Percentiles rank a stretch among this genome's conserved stretches.
phyloP scores from a whole-genome alignment of 2,888 invertebrate genomes.

The Orgyia antiqua region DNA sequence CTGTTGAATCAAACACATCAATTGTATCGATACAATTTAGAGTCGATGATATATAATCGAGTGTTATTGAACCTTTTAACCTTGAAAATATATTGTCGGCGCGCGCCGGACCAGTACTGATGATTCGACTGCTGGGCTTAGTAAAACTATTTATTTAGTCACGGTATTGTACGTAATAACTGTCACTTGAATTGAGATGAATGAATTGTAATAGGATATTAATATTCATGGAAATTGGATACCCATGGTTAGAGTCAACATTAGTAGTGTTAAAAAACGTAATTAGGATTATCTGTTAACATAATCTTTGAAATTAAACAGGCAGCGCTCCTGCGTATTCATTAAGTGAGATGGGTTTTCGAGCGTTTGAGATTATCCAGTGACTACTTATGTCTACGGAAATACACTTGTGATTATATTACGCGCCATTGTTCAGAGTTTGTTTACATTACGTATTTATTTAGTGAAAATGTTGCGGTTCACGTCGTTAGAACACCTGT shows the following conservation, averaged over 20 bases:
- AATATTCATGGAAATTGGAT: conserved; percentile 17
- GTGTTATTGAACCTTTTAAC: conserved; percentile 31
- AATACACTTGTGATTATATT: conserved; percentile 44
- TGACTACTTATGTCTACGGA: conserved; percentile 25
- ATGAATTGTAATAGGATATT: conserved; percentile 10
- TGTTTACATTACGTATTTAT: conserved; percentile 40
- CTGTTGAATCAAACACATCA: conserved; percentile 46
- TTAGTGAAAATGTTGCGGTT: conserved; percentile 28
- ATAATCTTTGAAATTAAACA: conserved; percentile 22
- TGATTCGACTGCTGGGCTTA: conserved; percentile 18
- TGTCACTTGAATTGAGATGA: conserved; percentile 8
- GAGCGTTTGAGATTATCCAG: conserved; percentile 31
- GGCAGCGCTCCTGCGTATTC: conserved; percentile 27
- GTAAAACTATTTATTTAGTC: conserved; percentile 16
- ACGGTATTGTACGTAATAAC: conserved; percentile 11
- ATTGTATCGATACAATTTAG: conserved; percentile 37
- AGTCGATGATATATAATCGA: conserved; percentile 37
- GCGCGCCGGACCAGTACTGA: conserved; percentile 17
- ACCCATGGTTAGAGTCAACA: conserved; percentile 4
- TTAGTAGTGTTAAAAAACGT: conserved; percentile 19
- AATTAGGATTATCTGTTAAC: conserved; percentile 33
- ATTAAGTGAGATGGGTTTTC: conserved; percentile 30
- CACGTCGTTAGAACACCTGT: conserved; percentile 30
- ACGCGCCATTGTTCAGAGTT: conserved; percentile 50
- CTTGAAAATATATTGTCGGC: conserved; percentile 24